These are phyloP conservation scores for Zonitis immaculata DNA, from an alignment of 2,888 invertebrate genomes.

Conservation along the genomic window DNA sequence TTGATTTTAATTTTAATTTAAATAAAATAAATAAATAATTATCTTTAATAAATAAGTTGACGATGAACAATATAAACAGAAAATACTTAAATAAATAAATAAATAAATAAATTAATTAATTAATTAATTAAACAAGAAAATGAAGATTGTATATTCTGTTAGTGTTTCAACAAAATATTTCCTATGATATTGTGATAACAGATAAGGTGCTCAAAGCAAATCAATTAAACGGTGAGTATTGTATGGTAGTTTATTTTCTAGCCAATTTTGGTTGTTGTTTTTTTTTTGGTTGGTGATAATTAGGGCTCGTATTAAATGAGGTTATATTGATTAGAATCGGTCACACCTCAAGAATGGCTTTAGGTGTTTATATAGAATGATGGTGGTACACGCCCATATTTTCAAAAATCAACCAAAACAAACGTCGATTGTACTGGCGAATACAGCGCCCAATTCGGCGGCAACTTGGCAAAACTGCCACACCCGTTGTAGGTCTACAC, in stretches of 20 bases:
- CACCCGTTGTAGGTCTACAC: conserved; percentile 31
- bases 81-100: conserved; percentile 14
- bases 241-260: conserved; percentile 1
- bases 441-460: conserved; percentile 25
- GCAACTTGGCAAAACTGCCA: conserved; percentile 35
- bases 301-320: conserved; percentile 6
- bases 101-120: conserved; percentile 12
- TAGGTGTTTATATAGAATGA: conserved; percentile 15
- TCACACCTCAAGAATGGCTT: conserved; percentile 27
- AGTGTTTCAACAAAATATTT: conserved; percentile 13
- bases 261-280: too few relatives aligned
- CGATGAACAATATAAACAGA: neutral
- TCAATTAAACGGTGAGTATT: conserved; percentile 10
- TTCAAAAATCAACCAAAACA: conserved; percentile 42
- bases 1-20: conserved; percentile 18
- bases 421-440: conserved; percentile 37
- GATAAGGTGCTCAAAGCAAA: conserved; percentile 9
- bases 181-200: conserved; percentile 21
- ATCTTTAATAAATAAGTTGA: conserved; percentile 11
- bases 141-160: neutral
- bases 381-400: conserved; percentile 40
- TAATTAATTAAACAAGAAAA: conserved; percentile 13
- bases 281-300: too few relatives aligned
- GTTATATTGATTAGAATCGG: conserved; percentile 23
- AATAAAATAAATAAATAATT: conserved; percentile 16